Evolutionary conservation across 2,113 vertebrate genomes (phyloP).

Genomic region (human): DNA sequence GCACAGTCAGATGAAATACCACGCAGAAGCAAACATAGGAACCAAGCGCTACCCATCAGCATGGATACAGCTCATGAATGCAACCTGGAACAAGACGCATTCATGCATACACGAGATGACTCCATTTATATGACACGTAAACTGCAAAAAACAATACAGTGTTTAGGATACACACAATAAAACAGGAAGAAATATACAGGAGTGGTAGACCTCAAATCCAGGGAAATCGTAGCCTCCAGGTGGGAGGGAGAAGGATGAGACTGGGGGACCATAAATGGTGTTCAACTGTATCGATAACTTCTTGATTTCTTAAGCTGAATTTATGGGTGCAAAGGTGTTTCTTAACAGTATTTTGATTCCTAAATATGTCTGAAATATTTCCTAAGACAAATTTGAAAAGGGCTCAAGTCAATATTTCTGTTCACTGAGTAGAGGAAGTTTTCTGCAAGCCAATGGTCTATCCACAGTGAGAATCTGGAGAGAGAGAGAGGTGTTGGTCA

Average conservation of each 20-base stretch:
- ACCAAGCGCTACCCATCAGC: rapidly evolving
- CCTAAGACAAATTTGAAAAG: neutral
- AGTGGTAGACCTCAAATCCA: too few relatives aligned
- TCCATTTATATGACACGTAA: neutral
- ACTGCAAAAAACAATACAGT: rapidly evolving
- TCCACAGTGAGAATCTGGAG: neutral
- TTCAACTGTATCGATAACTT: rapidly evolving
- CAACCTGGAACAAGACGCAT: rapidly evolving
- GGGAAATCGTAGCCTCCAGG: neutral
- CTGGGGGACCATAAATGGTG: rapidly evolving
- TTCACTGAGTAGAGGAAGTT: neutral
- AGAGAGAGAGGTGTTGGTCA: neutral
- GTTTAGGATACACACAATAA: neutral
- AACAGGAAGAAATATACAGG: rapidly evolving
- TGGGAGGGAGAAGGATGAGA: neutral
- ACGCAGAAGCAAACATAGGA: neutral
- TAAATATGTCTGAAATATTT: neutral
- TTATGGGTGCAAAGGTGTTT: too few relatives aligned
- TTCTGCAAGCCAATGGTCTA: neutral
- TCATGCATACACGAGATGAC: rapidly evolving
- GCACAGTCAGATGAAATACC: rapidly evolving
- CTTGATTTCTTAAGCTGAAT: neutral
- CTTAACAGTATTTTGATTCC: neutral
- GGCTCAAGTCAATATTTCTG: neutral
- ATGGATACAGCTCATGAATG: rapidly evolving